Percentiles rank a stretch among this genome's conserved stretches.
Conservation (phyloP, 2,888 invertebrate species). For the Sclerodermus sp. region DNA sequence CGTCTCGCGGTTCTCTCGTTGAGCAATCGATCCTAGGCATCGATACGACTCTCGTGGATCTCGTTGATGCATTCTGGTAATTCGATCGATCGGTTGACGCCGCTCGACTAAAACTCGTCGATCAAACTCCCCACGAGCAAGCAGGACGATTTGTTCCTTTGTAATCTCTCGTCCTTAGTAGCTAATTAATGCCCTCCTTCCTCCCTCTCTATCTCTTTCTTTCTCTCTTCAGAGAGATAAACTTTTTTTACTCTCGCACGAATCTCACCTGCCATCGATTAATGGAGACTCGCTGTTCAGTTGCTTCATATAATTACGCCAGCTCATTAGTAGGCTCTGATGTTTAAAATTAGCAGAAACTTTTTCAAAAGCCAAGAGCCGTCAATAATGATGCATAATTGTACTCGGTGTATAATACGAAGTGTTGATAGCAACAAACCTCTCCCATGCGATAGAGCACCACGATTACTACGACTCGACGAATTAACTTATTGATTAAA, state of each 20-base stretch:
- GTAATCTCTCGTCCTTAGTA: conserved; percentile 25
- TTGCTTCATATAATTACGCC: too few species aligned
- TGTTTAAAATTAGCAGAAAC: too few species aligned
- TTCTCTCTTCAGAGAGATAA: not conserved
- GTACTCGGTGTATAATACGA: too few species aligned
- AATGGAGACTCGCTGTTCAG: conserved; percentile 15
- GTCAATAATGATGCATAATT: too few species aligned
- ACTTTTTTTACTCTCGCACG: too few species aligned
- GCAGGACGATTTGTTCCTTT: conserved; percentile 29
- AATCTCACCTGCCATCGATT: conserved; percentile 17
- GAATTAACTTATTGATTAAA: too few species aligned
- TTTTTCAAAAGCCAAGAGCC: too few species aligned
- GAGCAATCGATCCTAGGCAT: conserved; percentile 53
- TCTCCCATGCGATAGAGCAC: too few species aligned
- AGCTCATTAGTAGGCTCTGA: too few species aligned
- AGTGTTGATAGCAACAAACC: too few species aligned
- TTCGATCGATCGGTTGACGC: conserved; percentile 26
- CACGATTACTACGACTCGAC: too few species aligned
- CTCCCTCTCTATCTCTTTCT: conserved; percentile 4
- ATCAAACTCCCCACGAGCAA: conserved; percentile 23
- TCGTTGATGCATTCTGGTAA: conserved; percentile 7
- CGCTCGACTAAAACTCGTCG: conserved; percentile 27
- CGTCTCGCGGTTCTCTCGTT: conserved; percentile 23
- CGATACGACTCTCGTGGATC: conserved; percentile 35
- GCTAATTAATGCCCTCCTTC: conserved; percentile 22